phyloP scores from a whole-genome alignment of 2,113 vertebrate species.

The Apistogramma diplotaenia region DNA sequence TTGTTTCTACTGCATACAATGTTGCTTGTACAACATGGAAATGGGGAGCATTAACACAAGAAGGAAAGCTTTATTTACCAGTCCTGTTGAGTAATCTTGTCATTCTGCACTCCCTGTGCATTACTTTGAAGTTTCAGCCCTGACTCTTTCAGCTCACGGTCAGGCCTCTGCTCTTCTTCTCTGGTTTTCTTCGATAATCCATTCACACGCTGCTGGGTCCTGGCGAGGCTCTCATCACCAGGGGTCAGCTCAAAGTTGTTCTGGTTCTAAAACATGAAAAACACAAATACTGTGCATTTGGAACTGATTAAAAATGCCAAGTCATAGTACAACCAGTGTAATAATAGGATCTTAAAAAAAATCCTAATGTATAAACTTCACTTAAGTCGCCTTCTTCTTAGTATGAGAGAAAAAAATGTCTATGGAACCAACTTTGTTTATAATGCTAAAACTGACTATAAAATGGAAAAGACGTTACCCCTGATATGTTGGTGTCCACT shows the following conservation, averaged over 20 bases:
- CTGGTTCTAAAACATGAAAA: conserved; percentile 65
- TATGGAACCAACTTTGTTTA: neutral
- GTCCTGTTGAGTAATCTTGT: conserved; percentile 15
- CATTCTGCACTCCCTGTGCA: conserved; percentile 12
- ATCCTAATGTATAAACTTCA: neutral
- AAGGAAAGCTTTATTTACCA: conserved; percentile 62
- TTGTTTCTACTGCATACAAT: neutral
- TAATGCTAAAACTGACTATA: neutral
- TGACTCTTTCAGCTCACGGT: conserved; percentile 1
- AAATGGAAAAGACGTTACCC: conserved; percentile 18
- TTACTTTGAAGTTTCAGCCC: neutral
- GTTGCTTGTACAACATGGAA: neutral
- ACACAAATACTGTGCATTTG: neutral
- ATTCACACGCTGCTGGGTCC: conserved; percentile 34
- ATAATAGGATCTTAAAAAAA: neutral
- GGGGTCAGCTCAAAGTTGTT: conserved; percentile 61
- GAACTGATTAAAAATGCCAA: neutral
- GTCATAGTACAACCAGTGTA: neutral
- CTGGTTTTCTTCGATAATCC: conserved; percentile 33
- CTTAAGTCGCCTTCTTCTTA: neutral
- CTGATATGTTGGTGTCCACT: conserved; percentile 61
- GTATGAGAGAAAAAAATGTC: neutral
- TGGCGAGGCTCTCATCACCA: conserved; percentile 15
- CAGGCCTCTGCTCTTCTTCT: conserved; percentile 34
- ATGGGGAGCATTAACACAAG: neutral